Base-by-base conservation (phyloP, 2,888 invertebrate species). In the Sphaerophoria taeniata region DNA sequence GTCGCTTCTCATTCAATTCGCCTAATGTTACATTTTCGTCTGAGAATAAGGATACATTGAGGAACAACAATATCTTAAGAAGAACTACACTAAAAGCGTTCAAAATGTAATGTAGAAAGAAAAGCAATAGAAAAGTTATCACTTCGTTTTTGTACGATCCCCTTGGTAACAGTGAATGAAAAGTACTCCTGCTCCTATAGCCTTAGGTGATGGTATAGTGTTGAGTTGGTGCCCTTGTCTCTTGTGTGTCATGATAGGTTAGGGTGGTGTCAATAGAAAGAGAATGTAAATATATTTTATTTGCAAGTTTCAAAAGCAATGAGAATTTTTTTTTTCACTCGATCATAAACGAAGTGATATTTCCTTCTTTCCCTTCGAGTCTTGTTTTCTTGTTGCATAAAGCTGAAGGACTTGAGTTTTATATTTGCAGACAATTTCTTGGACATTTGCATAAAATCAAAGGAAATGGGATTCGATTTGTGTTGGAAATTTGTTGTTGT, bases 1-100 rank as follows among this genome's bases (percentile, higher is more conserved):
- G 55, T 63, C 56, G 55, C 14, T n/a, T n/a, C n/a, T n/a, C n/a
- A n/a, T n/a, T n/a, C n/a, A n/a, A n/a, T n/a, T n/a, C n/a, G n/a
- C 67, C 55, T 78, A 70, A 78, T 73, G 73, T 69, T 47, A 73
- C 82, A 39, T 39, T 78, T 63, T 77, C 45, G 65, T 71, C 76
- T 45, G 72, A 55, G 73, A 69, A 82, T 78, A 73, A 78, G 78
- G 67, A 73, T 78, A 73, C 49, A 73, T 78, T 78, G 77, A 78
- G 73, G 67, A 83, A 78, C 67, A 78, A 78, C 55, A 70, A 75
- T 0, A 16, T 16, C 47, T 56, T n/a, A 56, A 49, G 4, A 45
- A 65, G n/a, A 63, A 47, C 45, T 34, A 71, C 49, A 45, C 39
- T 43, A 39, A 67, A 16, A n/a, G n/a, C n/a, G n/a, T n/a, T n/a